Percentiles rank a stretch among this genome's conserved stretches.
These are phyloP conservation scores for Oreochromis aureus DNA, from an alignment of 2,113 vertebrate genomes.

Conservation along the genomic window DNA sequence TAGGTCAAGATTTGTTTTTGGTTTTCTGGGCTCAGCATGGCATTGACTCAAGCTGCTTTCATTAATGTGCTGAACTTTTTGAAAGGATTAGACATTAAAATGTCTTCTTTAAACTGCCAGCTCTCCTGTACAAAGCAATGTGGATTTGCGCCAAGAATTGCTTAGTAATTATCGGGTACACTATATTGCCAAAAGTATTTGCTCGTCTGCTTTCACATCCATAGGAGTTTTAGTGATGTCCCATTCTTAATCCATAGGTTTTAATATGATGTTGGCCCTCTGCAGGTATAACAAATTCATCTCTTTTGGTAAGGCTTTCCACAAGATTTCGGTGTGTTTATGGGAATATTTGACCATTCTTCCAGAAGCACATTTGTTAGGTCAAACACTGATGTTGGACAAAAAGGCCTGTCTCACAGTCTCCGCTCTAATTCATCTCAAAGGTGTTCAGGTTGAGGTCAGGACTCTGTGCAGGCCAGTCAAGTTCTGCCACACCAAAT, in stretches of 20 bases:
- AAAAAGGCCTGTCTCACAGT: not conserved
- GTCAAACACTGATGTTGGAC: not conserved
- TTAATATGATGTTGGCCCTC: not conserved
- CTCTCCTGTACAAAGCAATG: not conserved
- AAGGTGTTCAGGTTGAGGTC: not conserved
- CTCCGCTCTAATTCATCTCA: not conserved
- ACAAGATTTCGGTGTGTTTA: not conserved
- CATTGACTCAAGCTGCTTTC: not conserved
- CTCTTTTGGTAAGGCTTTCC: not conserved
- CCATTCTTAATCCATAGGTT: not conserved
- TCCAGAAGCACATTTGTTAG: not conserved
- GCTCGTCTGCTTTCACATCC: not conserved
- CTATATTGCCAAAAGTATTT: not conserved
- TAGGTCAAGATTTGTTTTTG: slow-evolving; percentile 49
- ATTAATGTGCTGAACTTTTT: not conserved
- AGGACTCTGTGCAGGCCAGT: not conserved
- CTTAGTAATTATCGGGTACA: not conserved
- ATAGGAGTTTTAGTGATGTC: not conserved
- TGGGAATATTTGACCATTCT: not conserved
- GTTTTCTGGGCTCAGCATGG: not conserved
- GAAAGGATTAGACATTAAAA: not conserved
- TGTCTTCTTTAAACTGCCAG: not conserved
- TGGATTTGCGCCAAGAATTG: not conserved
- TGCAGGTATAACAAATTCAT: not conserved
- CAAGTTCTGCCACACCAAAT: not conserved